These are phyloP conservation scores for Pteromalus puparum DNA, from an alignment of 1,140 invertebrate genomes.

Conservation along the genomic window DNA sequence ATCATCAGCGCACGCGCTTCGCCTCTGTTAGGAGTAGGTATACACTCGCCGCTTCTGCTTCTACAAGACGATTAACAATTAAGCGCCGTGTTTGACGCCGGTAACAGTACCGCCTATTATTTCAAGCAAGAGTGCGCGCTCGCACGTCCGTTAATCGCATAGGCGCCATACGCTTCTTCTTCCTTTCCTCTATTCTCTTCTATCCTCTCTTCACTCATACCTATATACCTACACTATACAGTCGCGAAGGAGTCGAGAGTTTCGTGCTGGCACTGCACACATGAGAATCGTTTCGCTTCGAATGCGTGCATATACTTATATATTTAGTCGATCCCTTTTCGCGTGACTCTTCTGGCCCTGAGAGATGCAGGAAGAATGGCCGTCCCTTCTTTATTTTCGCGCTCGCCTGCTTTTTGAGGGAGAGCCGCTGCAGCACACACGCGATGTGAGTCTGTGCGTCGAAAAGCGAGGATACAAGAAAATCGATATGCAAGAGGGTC, in stretches of 20 bases:
- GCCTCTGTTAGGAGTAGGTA: no score
- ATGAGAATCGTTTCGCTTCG: not conserved
- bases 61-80: constrained; percentile 36
- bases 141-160: constrained; percentile 49
- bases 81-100: constrained; percentile 18
- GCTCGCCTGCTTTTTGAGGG: not conserved
- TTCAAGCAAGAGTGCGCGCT: constrained; percentile 60
- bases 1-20: not conserved
- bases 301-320: no score
- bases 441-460: not conserved
- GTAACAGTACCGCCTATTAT: constrained; percentile 67
- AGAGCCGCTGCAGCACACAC: not conserved
- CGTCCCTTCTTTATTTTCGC: not conserved
- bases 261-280: not conserved
- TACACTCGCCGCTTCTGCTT: not conserved
- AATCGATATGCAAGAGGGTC: constrained; percentile 5
- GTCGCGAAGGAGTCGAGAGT: not conserved
- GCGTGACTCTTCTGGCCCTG: not conserved
- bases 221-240: not conserved
- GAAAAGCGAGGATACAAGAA: not conserved
- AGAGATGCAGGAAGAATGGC: not conserved
- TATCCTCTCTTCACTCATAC: constrained; percentile 2
- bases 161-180: constrained; percentile 1
- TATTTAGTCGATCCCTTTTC: not conserved
- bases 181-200: not conserved